Percentiles rank a stretch among this genome's conserved stretches.
Conservation (phyloP, 2,888 invertebrate genomes). For the Cerceris rybyensis region DNA sequence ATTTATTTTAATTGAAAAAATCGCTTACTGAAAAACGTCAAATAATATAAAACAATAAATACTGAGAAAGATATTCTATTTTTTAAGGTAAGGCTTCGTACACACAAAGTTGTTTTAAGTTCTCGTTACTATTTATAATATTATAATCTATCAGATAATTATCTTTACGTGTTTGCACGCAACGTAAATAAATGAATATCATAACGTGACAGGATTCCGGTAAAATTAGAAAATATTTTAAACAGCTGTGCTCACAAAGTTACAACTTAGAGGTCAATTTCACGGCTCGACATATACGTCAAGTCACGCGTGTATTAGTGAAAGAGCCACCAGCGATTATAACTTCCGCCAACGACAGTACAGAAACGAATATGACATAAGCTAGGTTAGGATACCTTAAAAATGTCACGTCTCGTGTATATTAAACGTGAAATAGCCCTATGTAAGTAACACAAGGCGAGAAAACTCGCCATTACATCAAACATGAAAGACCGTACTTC, state of each 20-base stretch:
- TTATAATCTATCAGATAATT: constrained; percentile 1
- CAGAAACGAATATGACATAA: constrained; percentile 24
- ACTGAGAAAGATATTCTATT: no score
- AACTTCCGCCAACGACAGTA: constrained; percentile 39
- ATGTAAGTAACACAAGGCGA: neutral
- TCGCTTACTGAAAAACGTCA: no score
- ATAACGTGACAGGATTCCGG: neutral
- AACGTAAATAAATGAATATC: constrained; percentile 3
- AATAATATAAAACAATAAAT: no score
- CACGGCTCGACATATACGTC: constrained; percentile 32
- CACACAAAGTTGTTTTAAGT: neutral
- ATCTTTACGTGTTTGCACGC: neutral
- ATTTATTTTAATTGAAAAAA: no score
- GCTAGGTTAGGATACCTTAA: constrained; percentile 56
- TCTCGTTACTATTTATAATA: neutral
- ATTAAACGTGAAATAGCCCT: neutral
- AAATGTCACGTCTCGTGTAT: neutral
- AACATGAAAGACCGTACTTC: no score
- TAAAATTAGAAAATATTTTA: constrained; percentile 9
- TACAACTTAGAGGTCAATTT: constrained; percentile 51
- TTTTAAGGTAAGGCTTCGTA: no score
- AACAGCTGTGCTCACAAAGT: constrained; percentile 32
- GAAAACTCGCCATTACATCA: no score
- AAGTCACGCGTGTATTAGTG: constrained; percentile 43
- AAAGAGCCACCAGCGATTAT: constrained; percentile 42